These are phyloP conservation scores for Ptilonorhynchus violaceus DNA, from an alignment of 2,113 vertebrate species.

Conservation along the genomic window DNA sequence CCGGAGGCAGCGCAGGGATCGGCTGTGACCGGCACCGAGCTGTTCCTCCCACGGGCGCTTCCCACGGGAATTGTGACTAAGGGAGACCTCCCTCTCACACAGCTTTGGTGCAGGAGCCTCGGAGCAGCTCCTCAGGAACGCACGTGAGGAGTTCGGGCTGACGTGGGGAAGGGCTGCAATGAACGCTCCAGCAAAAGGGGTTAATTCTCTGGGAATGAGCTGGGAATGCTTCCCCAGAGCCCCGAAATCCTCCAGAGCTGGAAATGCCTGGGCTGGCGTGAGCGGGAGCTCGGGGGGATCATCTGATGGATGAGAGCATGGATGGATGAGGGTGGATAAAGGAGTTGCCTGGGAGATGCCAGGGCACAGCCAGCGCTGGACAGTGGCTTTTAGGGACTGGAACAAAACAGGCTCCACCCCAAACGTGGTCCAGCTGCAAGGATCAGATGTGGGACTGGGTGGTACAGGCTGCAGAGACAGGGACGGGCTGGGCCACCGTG, in stretches of 20 bases:
- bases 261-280: not conserved
- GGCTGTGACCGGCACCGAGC: not conserved
- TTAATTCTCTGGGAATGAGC: not conserved
- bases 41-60: slow-evolving; percentile 36
- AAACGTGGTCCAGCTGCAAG: rapidly evolving
- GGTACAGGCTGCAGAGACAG: rapidly evolving
- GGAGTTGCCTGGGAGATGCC: slow-evolving; percentile 2
- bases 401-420: not conserved
- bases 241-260: not conserved
- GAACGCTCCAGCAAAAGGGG: not conserved
- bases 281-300: not conserved
- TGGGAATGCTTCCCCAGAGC: not conserved
- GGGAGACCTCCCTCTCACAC: not conserved
- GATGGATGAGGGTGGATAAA: not conserved
- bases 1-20: not conserved
- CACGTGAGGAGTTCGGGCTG: not conserved
- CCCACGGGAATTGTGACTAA: slow-evolving; percentile 23
- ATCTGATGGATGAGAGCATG: not conserved
- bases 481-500: not conserved
- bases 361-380: not conserved
- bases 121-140: not conserved
- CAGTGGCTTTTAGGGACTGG: not conserved
- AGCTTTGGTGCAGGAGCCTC: not conserved
- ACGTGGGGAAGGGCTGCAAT: rapidly evolving
- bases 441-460: rapidly evolving